These are phyloP conservation scores for Oasisia sp. DNA, from an alignment of 2,888 invertebrate species.

Conservation along the genomic window DNA sequence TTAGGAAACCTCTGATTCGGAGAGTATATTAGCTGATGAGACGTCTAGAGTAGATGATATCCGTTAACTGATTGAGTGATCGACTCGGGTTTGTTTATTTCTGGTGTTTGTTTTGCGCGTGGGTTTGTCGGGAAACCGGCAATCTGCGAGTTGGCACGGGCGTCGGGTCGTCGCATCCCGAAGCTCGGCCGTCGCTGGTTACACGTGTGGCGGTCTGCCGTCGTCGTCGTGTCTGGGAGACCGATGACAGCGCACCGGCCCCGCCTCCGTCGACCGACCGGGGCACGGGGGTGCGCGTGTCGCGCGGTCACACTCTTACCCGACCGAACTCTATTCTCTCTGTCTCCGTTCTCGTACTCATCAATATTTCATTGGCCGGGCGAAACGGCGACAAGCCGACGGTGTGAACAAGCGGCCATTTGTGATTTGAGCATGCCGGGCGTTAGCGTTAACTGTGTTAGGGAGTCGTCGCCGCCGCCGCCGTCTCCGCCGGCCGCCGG, in stretches of 20 bases:
- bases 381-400: not conserved
- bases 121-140: not conserved
- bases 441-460: not conserved
- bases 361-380: slow-evolving; percentile 17
- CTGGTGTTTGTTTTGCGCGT: not conserved
- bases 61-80: not conserved
- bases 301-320: not conserved
- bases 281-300: slow-evolving; percentile 10
- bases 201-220: not conserved
- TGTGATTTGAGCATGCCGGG: not conserved
- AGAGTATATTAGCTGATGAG: not conserved
- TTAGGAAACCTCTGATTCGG: not conserved
- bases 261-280: not conserved
- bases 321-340: not conserved
- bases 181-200: not conserved
- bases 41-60: not conserved
- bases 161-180: not conserved
- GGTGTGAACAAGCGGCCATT: slow-evolving; percentile 5
- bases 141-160: not conserved
- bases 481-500: not conserved
- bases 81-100: not conserved
- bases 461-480: not conserved
- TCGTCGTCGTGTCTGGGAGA: not conserved
- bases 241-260: slow-evolving; percentile 8
- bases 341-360: not conserved